A percentile compares a stretch with the other conserved stretches of the same genome.
phyloP scores from a whole-genome alignment of 2,797 vertebrate genomes.

The Periophthalmus magnuspinnatus region DNA sequence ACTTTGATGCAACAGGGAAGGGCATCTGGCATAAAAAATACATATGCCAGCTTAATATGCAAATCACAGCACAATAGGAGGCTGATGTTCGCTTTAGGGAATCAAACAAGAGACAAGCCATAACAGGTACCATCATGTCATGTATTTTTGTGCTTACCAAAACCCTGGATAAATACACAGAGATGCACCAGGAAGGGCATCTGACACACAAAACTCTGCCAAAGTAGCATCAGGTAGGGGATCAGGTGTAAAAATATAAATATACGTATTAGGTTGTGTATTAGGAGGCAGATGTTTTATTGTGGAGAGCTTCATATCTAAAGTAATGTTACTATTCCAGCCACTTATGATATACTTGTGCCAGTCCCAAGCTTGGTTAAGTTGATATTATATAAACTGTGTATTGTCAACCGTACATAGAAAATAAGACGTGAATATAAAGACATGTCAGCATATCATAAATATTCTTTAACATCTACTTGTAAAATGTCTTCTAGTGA shows the following conservation, averaged over 20 bases:
- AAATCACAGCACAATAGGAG: background rate
- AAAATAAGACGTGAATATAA: constrained; percentile 8
- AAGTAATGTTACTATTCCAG: background rate
- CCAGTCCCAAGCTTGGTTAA: constrained; percentile 2
- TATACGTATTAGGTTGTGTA: background rate
- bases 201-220: too few species aligned
- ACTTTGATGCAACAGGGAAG: background rate
- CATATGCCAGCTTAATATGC: background rate
- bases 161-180: background rate
- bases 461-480: constrained; percentile 1
- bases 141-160: background rate
- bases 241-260: background rate
- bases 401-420: background rate
- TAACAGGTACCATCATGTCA: background rate
- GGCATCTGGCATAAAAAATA: background rate
- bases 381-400: background rate
- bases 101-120: background rate
- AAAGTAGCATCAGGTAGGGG: background rate
- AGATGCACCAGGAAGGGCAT: background rate
- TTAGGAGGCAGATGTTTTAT: background rate
- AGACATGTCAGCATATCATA: constrained; percentile 1
- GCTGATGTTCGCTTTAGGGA: background rate
- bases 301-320: background rate
- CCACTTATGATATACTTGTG: background rate
- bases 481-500: constrained; percentile 17